Evolutionary conservation across 2,888 invertebrate species (phyloP).

Genomic region (Gerris lacustris): DNA sequence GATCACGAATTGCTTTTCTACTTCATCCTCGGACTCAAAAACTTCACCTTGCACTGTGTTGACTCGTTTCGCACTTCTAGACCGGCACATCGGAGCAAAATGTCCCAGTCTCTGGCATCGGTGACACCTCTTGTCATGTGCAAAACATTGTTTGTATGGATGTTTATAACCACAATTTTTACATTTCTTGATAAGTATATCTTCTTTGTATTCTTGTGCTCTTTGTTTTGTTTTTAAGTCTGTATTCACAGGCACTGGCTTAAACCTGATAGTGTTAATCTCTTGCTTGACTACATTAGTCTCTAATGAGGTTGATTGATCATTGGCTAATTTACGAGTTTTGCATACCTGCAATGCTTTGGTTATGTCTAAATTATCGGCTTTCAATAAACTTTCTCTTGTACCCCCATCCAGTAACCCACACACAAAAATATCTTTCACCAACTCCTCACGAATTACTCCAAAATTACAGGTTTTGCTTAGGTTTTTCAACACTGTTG

Average conservation of each 20-base stretch:
- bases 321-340: not conserved
- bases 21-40: not conserved
- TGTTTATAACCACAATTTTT: too few species aligned
- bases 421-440: slow-evolving; percentile 16
- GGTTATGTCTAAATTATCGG: not conserved
- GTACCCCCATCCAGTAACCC: slow-evolving; percentile 10
- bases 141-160: too few species aligned
- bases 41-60: too few species aligned
- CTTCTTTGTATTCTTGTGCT: not conserved
- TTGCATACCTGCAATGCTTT: not conserved
- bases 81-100: too few species aligned
- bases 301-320: not conserved
- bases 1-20: not conserved
- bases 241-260: not conserved
- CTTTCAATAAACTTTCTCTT: slow-evolving; percentile 2
- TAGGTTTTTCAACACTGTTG: slow-evolving; percentile 19
- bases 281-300: too few species aligned
- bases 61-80: too few species aligned
- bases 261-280: too few species aligned
- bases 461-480: slow-evolving; percentile 5
- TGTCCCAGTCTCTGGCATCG: too few species aligned
- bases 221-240: not conserved
- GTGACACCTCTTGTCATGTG: too few species aligned
- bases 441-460: slow-evolving; percentile 7
- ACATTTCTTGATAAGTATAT: not conserved